Evolutionary conservation across 2,888 invertebrate species (phyloP).

Genomic region (Euplagia quadripunctaria): DNA sequence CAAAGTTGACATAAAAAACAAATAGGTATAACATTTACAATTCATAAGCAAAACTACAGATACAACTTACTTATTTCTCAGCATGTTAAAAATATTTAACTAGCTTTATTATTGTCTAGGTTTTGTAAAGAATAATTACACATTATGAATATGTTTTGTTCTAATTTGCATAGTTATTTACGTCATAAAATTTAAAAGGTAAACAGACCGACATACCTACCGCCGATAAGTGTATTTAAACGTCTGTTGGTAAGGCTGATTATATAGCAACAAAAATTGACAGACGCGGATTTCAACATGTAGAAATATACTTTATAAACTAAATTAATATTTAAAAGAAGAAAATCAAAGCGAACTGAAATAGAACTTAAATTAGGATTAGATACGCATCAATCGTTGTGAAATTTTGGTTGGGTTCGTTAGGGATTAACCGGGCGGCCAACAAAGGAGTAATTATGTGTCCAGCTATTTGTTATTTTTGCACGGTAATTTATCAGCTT

Average conservation of each 20-base stretch:
- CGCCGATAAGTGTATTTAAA: not conserved
- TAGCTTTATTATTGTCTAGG: no score
- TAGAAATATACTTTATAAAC: not conserved
- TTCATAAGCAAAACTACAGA: no score
- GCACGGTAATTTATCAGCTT: slow-evolving; percentile 57
- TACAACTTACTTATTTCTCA: no score
- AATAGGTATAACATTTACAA: not conserved
- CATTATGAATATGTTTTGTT: not conserved
- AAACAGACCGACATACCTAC: not conserved
- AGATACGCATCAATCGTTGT: slow-evolving; percentile 44
- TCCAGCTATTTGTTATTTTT: slow-evolving; percentile 55
- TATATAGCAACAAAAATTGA: not conserved
- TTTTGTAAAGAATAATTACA: not conserved
- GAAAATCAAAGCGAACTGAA: slow-evolving; percentile 14
- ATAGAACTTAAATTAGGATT: slow-evolving; percentile 37
- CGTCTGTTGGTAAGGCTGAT: not conserved
- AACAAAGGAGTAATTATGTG: slow-evolving; percentile 53
- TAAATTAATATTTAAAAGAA: slow-evolving; percentile 4
- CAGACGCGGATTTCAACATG: not conserved
- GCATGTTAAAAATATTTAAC: no score
- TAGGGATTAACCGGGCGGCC: slow-evolving; percentile 37
- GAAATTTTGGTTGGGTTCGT: slow-evolving; percentile 32
- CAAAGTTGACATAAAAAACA: not conserved
- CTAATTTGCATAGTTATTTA: not conserved
- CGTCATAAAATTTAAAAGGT: not conserved